Evolutionary conservation across 2,797 vertebrate genomes (phyloP), one percentile per base, ranked within the genome.

Genomic region (Sciurus vulgaris): DNA sequence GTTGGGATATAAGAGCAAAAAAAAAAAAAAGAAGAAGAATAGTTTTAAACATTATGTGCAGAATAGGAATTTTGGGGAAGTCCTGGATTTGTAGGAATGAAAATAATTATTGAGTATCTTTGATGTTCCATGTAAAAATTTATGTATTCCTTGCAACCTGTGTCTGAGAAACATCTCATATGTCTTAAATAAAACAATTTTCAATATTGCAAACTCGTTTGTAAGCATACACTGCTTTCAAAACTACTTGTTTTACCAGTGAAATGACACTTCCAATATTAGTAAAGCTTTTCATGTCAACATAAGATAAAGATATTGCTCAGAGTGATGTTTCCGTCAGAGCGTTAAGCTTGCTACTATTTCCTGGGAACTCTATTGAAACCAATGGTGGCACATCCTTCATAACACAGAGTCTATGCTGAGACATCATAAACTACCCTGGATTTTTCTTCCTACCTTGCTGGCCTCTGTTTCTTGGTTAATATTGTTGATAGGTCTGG

Each of bases 141-240:
- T 79, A 7, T 3, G 7, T 26, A 74, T 79, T 72, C 22, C 14
- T 72, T 96, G 26, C 77, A 51, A 54, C 28, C 2, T 77, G 4
- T 82, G 22, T 70, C 41, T 89, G 10, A 83, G 26, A 93, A 95
- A 9, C n/a, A 38, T 77, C 14, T 88, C 49, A 74, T 0, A 5
- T 86, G 85, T 69, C 49, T 91, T 94, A 94, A 85, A 61, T 73
- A 59, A 89, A 96, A 69, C n/a, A 49, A 69, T n/a, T 70, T 95
- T 89, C 28, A 91, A 56, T 94, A 86, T 74, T 44, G 47, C 49
- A 93, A 92, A 54, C 4, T 11, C 17, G 26, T n/a, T 59, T 79
- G 28, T 81, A 95, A 76, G 56, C 17, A 93, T 56, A 41, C 81
- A 20, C 26, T 76, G 86, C 63, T 13, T 69, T 69, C 76, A 91